Evolutionary conservation across 2,113 vertebrate species (phyloP).

Genomic region (Epinephelus cyanopodus): DNA sequence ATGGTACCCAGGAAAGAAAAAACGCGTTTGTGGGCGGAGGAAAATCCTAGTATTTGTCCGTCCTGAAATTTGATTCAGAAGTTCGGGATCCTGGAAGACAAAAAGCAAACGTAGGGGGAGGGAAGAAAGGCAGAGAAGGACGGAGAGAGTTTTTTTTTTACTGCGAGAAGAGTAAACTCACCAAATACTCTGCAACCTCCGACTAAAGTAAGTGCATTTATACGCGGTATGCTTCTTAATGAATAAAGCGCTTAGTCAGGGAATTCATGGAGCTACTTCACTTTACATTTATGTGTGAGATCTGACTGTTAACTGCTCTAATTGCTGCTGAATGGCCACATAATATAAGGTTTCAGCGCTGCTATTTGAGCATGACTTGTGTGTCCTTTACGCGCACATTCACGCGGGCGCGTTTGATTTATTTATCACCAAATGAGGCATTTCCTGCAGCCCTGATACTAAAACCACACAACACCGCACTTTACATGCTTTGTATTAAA

Average conservation of each 20-base stretch:
- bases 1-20: slow-evolving; percentile 70
- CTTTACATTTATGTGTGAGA: not conserved
- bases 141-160: slow-evolving; percentile 43
- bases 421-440: slow-evolving; percentile 9
- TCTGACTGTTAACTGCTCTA: not conserved
- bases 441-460: not conserved
- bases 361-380: slow-evolving; percentile 8
- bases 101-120: slow-evolving; percentile 79
- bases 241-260: not conserved
- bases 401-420: slow-evolving; percentile 22
- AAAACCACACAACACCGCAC: not conserved
- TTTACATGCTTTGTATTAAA: not conserved
- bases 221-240: not conserved
- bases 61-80: slow-evolving; percentile 87
- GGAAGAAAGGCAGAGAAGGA: slow-evolving; percentile 63
- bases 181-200: slow-evolving; percentile 50
- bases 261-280: not conserved
- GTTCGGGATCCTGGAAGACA: slow-evolving; percentile 80
- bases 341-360: slow-evolving; percentile 28
- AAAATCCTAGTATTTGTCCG: slow-evolving; percentile 82
- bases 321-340: slow-evolving; percentile 41
- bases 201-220: slow-evolving; percentile 72
- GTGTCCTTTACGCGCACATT: slow-evolving; percentile 57
- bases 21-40: slow-evolving; percentile 77
- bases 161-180: slow-evolving; percentile 49